phyloP scores from a whole-genome alignment of 2,113 vertebrate species.

The Pipa parva region DNA sequence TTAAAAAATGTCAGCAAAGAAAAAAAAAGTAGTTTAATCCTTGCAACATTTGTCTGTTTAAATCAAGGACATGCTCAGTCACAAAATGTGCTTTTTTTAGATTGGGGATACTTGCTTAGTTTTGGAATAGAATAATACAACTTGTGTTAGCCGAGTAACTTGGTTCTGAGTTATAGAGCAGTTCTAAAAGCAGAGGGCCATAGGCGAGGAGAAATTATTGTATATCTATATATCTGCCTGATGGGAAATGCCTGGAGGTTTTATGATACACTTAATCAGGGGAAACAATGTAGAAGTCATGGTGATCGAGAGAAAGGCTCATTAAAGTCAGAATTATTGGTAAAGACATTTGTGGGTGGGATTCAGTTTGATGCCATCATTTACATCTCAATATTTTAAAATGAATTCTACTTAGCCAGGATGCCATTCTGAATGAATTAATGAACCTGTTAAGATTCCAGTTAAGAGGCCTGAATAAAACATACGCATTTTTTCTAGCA shows the following conservation, averaged over 20 bases:
- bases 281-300: not conserved
- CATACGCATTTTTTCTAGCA: too few species aligned
- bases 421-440: too few species aligned
- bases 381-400: too few species aligned
- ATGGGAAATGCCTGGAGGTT: not conserved
- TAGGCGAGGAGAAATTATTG: conserved; percentile 4
- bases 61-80: not conserved
- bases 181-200: not conserved
- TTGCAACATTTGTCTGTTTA: not conserved
- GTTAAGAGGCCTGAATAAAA: too few species aligned
- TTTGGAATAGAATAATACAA: not conserved
- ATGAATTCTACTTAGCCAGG: too few species aligned
- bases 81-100: not conserved
- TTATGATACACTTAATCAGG: not conserved
- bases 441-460: too few species aligned
- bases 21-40: not conserved
- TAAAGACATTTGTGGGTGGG: too few species aligned
- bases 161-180: not conserved
- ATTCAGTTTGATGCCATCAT: too few species aligned
- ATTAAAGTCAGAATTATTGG: not conserved
- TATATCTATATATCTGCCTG: conserved; percentile 10
- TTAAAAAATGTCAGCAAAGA: too few species aligned
- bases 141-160: not conserved
- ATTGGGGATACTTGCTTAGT: not conserved
- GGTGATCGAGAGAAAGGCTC: not conserved